Conservation (phyloP, 2,113 vertebrate genomes). For the Microcebus jonahi region DNA sequence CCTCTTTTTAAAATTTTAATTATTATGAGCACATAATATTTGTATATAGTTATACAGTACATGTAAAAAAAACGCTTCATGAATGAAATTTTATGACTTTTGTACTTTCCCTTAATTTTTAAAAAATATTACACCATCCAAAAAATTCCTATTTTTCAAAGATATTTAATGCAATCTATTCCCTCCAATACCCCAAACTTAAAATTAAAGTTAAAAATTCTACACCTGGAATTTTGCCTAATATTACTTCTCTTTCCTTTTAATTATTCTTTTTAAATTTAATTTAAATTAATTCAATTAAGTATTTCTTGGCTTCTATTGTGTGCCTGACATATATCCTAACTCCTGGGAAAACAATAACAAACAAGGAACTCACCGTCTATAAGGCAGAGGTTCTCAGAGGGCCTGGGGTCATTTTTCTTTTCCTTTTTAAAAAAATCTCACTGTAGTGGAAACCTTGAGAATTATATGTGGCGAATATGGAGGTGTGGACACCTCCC, state of each 20-base stretch:
- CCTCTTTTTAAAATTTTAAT: no score
- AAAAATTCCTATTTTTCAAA: background rate
- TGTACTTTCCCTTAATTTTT: background rate
- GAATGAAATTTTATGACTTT: background rate
- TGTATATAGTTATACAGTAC: no score
- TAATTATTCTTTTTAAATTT: background rate
- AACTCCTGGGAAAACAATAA: background rate
- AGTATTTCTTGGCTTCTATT: background rate
- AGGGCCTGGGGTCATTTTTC: background rate
- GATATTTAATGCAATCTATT: background rate
- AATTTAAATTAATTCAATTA: background rate
- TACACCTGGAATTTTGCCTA: background rate
- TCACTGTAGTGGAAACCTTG: background rate
- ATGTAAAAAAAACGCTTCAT: background rate
- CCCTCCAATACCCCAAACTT: background rate
- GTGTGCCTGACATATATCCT: background rate
- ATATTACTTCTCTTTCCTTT: background rate
- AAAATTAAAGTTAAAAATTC: slow-evolving; percentile 20
- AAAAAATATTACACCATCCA: background rate
- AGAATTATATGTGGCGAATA: background rate
- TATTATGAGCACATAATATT: no score
- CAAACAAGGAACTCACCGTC: background rate
- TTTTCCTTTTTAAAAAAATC: background rate
- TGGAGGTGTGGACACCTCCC: background rate
- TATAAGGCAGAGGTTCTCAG: background rate